Percentiles rank a stretch among this genome's conserved stretches.
phyloP scores from a whole-genome alignment of 2,797 vertebrate genomes.

The Pseudomugil gertrudae region DNA sequence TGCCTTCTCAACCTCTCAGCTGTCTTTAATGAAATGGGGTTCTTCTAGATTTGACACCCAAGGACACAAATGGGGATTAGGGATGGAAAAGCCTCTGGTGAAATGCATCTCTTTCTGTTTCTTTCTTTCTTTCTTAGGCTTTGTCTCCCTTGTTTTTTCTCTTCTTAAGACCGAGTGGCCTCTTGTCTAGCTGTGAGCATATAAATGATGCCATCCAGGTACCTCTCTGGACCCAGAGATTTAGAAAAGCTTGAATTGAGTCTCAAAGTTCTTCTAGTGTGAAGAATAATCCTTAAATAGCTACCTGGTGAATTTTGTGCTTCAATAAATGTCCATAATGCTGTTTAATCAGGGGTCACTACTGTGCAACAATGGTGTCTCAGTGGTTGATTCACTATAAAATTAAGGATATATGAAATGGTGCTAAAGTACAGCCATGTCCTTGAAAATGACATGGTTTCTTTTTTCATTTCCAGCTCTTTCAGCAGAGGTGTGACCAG shows the following conservation, averaged over 20 bases:
- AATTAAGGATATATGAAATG: conserved; percentile 12
- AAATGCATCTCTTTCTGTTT: conserved; percentile 59
- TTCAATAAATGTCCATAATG: conserved; percentile 35
- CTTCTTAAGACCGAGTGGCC: conserved; percentile 42
- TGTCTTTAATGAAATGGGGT: conserved; percentile 54
- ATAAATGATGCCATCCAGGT: conserved; percentile 70
- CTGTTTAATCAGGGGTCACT: conserved; percentile 15
- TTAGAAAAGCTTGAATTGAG: conserved; percentile 48
- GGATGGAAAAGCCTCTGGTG: conserved; percentile 52
- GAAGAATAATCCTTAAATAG: conserved; percentile 43
- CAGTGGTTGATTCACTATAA: conserved; percentile 24
- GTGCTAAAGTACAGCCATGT: not conserved
- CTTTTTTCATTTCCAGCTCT: conserved; percentile 7
- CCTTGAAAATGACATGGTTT: not conserved
- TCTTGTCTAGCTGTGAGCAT: conserved; percentile 44
- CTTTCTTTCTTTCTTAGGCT: conserved; percentile 44
- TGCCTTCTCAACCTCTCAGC: conserved; percentile 60
- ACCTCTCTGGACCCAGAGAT: conserved; percentile 49
- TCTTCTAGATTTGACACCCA: conserved; percentile 62
- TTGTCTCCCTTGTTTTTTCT: conserved; percentile 41
- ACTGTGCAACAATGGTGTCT: conserved; percentile 22
- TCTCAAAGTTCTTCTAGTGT: conserved; percentile 24
- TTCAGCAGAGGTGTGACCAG: conserved; percentile 41
- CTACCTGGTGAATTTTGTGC: conserved; percentile 41
- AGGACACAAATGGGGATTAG: conserved; percentile 63